Evolutionary conservation across 2,797 vertebrate genomes (phyloP), one percentile per base, ranked within the genome.

Genomic region (Eleutherodactylus coqui): DNA sequence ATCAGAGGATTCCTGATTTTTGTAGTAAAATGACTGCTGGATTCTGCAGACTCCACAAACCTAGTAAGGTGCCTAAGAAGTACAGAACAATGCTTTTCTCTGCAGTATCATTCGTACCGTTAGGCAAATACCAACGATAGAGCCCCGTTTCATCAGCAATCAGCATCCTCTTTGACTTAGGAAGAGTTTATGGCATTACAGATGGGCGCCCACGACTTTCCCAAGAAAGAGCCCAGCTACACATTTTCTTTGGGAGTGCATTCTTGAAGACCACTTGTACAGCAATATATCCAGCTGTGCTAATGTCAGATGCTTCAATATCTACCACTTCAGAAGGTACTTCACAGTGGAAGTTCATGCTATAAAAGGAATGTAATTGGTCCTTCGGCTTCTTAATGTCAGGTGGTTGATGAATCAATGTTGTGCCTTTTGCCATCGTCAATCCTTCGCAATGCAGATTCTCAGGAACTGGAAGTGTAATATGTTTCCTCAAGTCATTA

Each of bases 221-320:
- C 0, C 62, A 16, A 36, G 32, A 69, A 69, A 38, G 64, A 69
- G 32, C 16, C 32, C 32, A 69, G 64, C 38, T 1, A 11, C 21
- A 70, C 67, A 38, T 69, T 69, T 41, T n/a, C 67, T 24, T 41
- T 60, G 55, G n/a, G n/a, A 60, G 55, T 60, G 55, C n/a, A 3
- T 60, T 27, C n/a, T 60, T 36, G 14, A 36, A 67, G 62, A 67
- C 29, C 62, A 36, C 67, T 70, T 70, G 21, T 70, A 70, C 21
- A 69, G 36, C 67, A 43, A 38, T 43, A 21, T 11, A n/a, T 70
- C 67, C 67, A 70, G 67, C 67, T 70, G 67, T 43, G 21, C 67
- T 70, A 70, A 43, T 41, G 67, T 70, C 67, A 70, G 67, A 43
- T 43, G 38, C 67, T n/a, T 70, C 36, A 24, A 51, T 76, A 32